Conservation (phyloP, 2,797 vertebrate species). For the Typhlichthys eigenmanni region DNA sequence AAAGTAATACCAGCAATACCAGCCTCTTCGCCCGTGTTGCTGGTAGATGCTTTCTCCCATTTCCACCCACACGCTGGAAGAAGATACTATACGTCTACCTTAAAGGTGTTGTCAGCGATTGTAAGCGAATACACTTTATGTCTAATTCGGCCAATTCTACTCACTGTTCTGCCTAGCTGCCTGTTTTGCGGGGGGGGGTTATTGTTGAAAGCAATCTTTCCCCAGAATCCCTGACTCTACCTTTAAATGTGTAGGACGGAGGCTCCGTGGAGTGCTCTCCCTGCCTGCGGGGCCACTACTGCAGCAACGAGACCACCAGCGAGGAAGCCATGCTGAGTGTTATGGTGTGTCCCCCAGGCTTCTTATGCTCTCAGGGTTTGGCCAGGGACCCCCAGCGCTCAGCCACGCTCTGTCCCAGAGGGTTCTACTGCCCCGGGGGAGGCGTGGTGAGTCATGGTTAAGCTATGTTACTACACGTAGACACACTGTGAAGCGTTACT, state of each 20-base stretch:
- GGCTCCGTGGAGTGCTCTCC: constrained; percentile 80
- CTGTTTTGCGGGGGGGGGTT: not conserved
- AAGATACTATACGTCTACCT: constrained; percentile 50
- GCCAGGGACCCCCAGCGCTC: constrained; percentile 79
- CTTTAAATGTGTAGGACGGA: constrained; percentile 74
- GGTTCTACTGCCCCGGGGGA: constrained; percentile 86
- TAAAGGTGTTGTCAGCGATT: not conserved
- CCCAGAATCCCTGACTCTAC: constrained; percentile 36
- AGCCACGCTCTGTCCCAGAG: constrained; percentile 83
- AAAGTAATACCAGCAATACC: constrained; percentile 13
- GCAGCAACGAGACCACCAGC: constrained; percentile 85
- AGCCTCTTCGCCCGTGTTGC: constrained; percentile 30
- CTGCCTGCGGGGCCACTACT: constrained; percentile 86
- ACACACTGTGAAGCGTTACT: too few relatives aligned
- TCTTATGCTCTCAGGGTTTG: constrained; percentile 84
- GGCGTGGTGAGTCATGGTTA: constrained; percentile 73
- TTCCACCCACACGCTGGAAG: constrained; percentile 52
- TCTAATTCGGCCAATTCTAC: too few relatives aligned
- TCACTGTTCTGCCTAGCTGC: too few relatives aligned
- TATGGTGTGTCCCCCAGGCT: constrained; percentile 86
- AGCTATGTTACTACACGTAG: too few relatives aligned
- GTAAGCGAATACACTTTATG: too few relatives aligned
- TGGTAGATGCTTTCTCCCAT: constrained; percentile 21
- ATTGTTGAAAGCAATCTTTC: not conserved
- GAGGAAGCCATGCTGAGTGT: constrained; percentile 82